Evolutionary conservation across 2,797 vertebrate species (phyloP).

Genomic region (Gambusia yucatana): DNA sequence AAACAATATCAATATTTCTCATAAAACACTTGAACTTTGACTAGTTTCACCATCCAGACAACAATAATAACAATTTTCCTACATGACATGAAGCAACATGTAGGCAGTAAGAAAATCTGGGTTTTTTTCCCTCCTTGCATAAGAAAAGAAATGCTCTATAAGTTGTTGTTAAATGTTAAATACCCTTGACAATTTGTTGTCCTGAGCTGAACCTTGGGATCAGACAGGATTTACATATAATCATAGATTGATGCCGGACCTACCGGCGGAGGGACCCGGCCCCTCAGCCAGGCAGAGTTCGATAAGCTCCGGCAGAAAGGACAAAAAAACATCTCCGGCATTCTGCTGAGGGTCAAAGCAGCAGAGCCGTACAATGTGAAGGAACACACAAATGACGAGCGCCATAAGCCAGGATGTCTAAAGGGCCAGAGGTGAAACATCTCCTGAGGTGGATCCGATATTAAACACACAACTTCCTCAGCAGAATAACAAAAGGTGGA

Average conservation of each 20-base stretch:
- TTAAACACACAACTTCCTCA: not conserved
- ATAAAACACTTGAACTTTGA: not conserved
- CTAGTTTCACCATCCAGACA: not conserved
- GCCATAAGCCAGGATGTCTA: not conserved
- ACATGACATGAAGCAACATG: not conserved
- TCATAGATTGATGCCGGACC: not conserved
- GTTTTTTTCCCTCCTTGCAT: not conserved
- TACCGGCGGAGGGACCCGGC: not conserved
- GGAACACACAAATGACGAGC: conserved; percentile 10
- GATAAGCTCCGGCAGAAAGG: conserved; percentile 19
- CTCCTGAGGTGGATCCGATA: not conserved
- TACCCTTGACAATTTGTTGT: not conserved
- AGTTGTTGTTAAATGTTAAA: not conserved
- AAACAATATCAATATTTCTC: not conserved
- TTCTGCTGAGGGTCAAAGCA: conserved; percentile 16
- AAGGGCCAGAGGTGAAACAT: not conserved
- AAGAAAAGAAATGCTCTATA: not conserved
- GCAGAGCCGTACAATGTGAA: not conserved
- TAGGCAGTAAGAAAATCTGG: not conserved
- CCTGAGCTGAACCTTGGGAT: not conserved
- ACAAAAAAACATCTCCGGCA: not conserved
- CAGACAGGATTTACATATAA: conserved; percentile 24
- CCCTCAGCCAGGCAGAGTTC: conserved; percentile 9
- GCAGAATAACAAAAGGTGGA: not conserved
- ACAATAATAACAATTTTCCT: not conserved